These are phyloP conservation scores for Cacatua alba DNA, from an alignment of 2,113 vertebrate genomes.

Conservation along the genomic window DNA sequence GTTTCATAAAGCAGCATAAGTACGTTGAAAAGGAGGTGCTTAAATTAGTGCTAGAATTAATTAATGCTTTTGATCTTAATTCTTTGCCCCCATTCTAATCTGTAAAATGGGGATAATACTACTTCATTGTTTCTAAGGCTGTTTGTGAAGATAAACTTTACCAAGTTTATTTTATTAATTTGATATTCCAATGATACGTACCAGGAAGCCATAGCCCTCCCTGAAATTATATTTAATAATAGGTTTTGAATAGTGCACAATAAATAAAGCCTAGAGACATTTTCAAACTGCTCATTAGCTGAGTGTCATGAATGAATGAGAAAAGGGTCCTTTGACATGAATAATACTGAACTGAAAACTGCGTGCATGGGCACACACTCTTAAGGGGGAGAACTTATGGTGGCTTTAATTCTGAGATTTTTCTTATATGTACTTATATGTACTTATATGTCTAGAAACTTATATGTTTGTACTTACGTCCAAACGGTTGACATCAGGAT, in stretches of 20 bases:
- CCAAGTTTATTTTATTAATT: background rate
- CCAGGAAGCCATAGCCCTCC: background rate
- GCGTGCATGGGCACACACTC: rapidly evolving
- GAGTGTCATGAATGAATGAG: constrained; percentile 15
- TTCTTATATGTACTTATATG: rapidly evolving
- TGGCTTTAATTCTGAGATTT: background rate
- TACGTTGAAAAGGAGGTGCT: background rate
- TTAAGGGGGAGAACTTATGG: background rate
- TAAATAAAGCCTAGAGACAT: constrained; percentile 4
- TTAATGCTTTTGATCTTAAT: constrained; percentile 6
- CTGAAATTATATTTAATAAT: background rate
- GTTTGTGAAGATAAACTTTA: background rate
- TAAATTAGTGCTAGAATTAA: constrained; percentile 23
- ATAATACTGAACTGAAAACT: background rate
- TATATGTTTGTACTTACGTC: background rate
- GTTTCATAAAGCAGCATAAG: background rate
- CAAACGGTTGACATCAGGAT: background rate
- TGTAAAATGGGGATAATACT: background rate
- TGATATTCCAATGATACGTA: background rate
- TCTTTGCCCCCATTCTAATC: background rate
- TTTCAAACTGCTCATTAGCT: constrained; percentile 16
- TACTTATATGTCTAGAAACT: background rate
- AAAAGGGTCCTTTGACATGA: background rate
- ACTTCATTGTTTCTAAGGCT: background rate
- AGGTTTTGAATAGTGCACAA: background rate